phyloP scores from a whole-genome alignment of 92 coral and sea anemone species.

The Actinernus sp. region DNA sequence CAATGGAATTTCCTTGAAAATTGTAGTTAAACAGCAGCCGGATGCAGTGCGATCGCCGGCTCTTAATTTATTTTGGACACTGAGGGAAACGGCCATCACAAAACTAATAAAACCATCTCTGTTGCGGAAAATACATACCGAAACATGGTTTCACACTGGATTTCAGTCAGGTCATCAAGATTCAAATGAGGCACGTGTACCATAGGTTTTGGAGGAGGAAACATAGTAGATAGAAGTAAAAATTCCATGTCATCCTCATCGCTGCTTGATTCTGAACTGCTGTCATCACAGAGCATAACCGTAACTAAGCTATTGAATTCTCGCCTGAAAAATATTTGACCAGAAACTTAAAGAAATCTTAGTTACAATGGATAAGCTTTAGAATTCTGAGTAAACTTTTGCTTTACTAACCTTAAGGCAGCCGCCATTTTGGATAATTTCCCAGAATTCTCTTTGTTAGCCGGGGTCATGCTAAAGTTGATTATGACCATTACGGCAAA shows the following conservation, averaged over 20 bases:
- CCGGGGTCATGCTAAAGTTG: slow-evolving; percentile 23
- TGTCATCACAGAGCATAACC: slow-evolving; percentile 47
- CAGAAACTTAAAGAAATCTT: no score
- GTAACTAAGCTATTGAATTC: slow-evolving; percentile 45
- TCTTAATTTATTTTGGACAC: no score
- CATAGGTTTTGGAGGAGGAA: slow-evolving; percentile 21
- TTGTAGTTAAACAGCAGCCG: no score
- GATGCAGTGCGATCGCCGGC: no score
- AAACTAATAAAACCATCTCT: no score
- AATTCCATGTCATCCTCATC: slow-evolving; percentile 55
- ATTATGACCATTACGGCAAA: slow-evolving; percentile 60
- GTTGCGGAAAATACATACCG: no score
- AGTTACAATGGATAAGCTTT: no score
- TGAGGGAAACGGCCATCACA: no score
- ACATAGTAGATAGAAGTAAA: slow-evolving; percentile 57
- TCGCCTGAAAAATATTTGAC: slow-evolving; percentile 46
- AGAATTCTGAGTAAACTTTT: no score
- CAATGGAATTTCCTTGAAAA: no score
- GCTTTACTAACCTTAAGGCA: slow-evolving; percentile 61
- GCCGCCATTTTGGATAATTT: slow-evolving; percentile 57
- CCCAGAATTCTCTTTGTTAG: slow-evolving; percentile 59
- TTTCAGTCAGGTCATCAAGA: slow-evolving; percentile 48
- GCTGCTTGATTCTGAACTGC: slow-evolving; percentile 37
- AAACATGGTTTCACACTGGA: not conserved
- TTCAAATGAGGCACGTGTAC: slow-evolving; percentile 5